phyloP scores from a whole-genome alignment of 2,113 vertebrate genomes.

The Alouatta palliata region DNA sequence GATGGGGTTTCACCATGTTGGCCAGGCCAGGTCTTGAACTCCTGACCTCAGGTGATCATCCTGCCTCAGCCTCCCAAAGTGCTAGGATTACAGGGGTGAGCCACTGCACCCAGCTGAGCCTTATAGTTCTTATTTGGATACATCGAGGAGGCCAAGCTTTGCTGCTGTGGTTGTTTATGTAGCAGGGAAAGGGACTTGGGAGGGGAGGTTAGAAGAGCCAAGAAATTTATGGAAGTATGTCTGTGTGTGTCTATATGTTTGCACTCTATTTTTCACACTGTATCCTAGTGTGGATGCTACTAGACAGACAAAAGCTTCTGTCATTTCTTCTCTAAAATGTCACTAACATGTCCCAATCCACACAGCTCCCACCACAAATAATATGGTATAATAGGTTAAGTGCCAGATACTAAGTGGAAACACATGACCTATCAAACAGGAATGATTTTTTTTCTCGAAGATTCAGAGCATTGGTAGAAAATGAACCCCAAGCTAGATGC shows the following conservation, averaged over 20 bases:
- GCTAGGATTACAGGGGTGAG: too few species aligned
- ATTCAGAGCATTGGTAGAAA: constrained; percentile 22
- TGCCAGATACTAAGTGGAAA: constrained; percentile 45
- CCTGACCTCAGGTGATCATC: too few species aligned
- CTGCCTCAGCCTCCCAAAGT: too few species aligned
- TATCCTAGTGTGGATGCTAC: background rate
- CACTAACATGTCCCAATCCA: background rate
- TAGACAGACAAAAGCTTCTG: background rate
- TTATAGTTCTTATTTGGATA: background rate
- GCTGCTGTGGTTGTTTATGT: background rate
- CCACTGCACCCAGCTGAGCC: background rate
- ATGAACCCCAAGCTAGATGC: background rate
- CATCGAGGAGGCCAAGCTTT: background rate
- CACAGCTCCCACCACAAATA: background rate
- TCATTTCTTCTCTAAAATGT: constrained; percentile 18
- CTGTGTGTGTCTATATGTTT: background rate
- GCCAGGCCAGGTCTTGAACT: too few species aligned
- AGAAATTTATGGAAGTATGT: background rate
- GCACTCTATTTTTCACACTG: constrained; percentile 8
- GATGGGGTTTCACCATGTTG: too few species aligned
- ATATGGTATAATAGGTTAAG: constrained; percentile 24
- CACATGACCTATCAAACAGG: background rate
- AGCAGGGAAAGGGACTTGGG: too few species aligned
- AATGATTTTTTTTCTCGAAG: constrained; percentile 23
- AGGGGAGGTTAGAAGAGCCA: background rate